Evolutionary conservation across 2,797 vertebrate genomes (phyloP).

Genomic region (Platyrinchus mystaceus): DNA sequence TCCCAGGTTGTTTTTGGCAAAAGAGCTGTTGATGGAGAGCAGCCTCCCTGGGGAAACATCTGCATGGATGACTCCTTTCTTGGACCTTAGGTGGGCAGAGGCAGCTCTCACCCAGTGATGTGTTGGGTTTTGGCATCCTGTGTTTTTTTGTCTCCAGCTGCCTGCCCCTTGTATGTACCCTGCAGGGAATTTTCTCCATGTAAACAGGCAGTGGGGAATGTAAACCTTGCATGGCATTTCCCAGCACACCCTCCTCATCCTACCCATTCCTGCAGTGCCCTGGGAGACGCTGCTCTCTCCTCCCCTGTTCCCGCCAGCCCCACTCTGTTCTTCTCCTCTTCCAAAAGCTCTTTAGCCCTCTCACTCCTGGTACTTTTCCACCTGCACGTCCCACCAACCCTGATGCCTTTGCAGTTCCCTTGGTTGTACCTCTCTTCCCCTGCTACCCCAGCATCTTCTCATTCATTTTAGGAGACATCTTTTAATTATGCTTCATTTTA

Average conservation of each 20-base stretch:
- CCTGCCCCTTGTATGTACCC: not conserved
- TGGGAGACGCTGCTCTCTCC: not conserved
- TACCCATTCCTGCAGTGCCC: not conserved
- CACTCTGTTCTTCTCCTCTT: not conserved
- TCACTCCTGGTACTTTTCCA: not conserved
- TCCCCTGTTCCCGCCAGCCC: not conserved
- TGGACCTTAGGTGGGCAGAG: not conserved
- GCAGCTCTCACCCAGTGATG: not conserved
- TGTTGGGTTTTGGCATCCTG: not conserved
- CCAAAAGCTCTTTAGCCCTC: not conserved
- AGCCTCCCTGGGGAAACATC: not conserved
- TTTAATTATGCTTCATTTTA: not conserved
- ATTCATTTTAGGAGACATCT: not conserved
- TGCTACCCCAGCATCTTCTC: not conserved
- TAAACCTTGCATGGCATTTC: constrained; percentile 51
- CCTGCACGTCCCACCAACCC: not conserved
- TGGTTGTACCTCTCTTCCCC: not conserved
- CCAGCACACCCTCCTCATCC: not conserved
- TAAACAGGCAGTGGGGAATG: constrained; percentile 45
- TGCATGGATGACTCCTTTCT: not conserved
- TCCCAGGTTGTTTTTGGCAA: not conserved
- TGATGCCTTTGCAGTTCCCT: not conserved
- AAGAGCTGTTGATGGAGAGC: not conserved
- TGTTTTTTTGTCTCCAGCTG: not conserved
- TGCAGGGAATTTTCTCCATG: constrained; percentile 35